Evolutionary conservation across 2,888 invertebrate genomes (phyloP).

Genomic region (Dolomedes plantarius): DNA sequence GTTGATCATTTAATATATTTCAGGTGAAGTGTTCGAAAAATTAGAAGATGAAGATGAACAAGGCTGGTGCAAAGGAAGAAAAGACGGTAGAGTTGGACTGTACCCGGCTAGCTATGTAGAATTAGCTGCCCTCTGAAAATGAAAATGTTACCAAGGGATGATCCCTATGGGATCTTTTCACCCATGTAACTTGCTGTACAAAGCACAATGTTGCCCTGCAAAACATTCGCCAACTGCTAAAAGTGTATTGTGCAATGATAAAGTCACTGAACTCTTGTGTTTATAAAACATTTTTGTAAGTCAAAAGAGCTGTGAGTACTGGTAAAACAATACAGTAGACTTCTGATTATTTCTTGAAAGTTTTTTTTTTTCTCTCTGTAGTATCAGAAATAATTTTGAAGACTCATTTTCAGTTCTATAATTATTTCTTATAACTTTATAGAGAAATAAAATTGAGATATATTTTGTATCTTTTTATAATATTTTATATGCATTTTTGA

Average conservation of each 20-base stretch:
- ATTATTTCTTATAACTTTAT: too few relatives aligned
- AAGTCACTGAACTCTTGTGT: constrained; percentile 47
- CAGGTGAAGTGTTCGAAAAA: constrained; percentile 97
- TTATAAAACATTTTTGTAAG: not conserved
- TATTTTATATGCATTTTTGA: too few relatives aligned
- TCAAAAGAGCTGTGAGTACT: not conserved
- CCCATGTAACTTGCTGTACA: constrained; percentile 57
- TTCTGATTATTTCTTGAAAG: not conserved
- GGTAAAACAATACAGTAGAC: not conserved
- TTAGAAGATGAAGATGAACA: constrained; percentile 98
- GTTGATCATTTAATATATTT: too few relatives aligned
- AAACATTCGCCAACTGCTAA: constrained; percentile 43
- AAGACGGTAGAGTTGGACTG: constrained; percentile 94
- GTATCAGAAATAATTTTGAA: too few relatives aligned
- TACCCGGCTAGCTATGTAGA: constrained; percentile 99
- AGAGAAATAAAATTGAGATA: too few relatives aligned
- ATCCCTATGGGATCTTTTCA: constrained; percentile 54
- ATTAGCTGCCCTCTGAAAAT: constrained; percentile 74
- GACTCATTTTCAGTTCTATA: too few relatives aligned
- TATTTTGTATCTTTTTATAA: too few relatives aligned
- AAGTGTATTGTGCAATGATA: constrained; percentile 50
- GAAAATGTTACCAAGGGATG: constrained; percentile 1
- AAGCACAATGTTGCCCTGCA: constrained; percentile 57
- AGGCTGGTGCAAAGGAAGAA: constrained; percentile 99
- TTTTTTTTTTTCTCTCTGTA: too few relatives aligned